A percentile compares a stretch with the other conserved stretches of the same genome.
These are phyloP conservation scores for Acrocephalus scirpaceus DNA, from an alignment of 2,797 vertebrate species.

Conservation along the genomic window DNA sequence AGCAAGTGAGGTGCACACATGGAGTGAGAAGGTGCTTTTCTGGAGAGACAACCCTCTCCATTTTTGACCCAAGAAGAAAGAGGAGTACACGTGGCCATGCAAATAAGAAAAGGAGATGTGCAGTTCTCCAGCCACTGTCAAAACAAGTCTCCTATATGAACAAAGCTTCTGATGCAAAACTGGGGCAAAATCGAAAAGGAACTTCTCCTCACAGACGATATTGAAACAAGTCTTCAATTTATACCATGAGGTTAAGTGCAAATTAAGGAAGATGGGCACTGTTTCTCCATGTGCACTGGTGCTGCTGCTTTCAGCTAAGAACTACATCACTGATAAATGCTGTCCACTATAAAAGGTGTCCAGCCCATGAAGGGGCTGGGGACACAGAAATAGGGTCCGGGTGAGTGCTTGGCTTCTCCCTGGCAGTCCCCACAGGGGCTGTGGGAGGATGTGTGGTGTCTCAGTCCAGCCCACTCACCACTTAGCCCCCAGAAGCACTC, in stretches of 20 bases:
- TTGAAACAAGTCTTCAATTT: not conserved
- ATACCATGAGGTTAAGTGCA: not conserved
- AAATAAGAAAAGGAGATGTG: conserved; percentile 87
- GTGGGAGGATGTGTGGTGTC: not conserved
- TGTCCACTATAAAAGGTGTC: not conserved
- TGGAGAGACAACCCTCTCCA: conserved; percentile 80
- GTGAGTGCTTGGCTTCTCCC: not conserved
- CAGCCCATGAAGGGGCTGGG: not conserved
- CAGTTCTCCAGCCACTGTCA: not conserved
- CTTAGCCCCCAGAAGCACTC: not conserved
- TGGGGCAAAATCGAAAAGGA: not conserved
- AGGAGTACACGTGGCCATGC: conserved; percentile 80
- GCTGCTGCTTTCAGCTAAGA: not conserved
- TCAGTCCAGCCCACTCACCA: not conserved
- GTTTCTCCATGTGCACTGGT: not conserved
- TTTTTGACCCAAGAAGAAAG: conserved; percentile 86
- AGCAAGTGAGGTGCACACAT: conserved; percentile 67
- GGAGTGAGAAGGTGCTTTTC: conserved; percentile 86
- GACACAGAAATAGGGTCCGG: not conserved
- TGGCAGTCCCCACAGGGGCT: not conserved
- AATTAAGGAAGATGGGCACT: not conserved
- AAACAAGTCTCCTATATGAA: not conserved
- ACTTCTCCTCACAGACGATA: not conserved
- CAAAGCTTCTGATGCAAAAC: not conserved
- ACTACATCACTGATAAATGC: not conserved